Conservation (phyloP, 2,113 vertebrate species). For the Bagarius yarrelli region DNA sequence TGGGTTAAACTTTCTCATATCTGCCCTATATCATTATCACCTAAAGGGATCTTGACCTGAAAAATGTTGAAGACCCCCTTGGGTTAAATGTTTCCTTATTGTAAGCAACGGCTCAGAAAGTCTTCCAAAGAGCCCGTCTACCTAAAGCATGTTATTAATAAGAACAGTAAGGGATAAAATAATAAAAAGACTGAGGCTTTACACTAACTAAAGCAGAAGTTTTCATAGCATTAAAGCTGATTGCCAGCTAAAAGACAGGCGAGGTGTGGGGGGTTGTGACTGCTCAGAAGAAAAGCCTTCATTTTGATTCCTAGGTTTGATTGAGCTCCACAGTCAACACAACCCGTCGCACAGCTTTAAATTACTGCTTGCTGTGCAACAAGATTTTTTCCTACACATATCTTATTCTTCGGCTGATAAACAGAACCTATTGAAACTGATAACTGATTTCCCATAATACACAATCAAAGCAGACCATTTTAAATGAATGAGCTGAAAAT, state of each 20-base stretch:
- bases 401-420: constrained; percentile 5
- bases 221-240: constrained; percentile 10
- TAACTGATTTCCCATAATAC: constrained; percentile 21
- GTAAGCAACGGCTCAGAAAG: neutral
- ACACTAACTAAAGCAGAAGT: neutral
- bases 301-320: neutral
- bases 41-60: no score
- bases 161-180: constrained; percentile 19
- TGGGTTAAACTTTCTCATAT: no score
- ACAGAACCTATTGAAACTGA: neutral
- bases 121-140: constrained; percentile 9
- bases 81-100: neutral
- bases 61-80: no score
- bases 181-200: neutral
- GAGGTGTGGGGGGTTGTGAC: neutral
- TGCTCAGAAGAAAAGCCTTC: neutral
- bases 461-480: constrained; percentile 23
- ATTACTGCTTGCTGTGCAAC: neutral
- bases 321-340: constrained; percentile 20
- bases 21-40: no score
- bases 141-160: constrained; percentile 12
- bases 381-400: constrained; percentile 6
- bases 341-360: neutral
- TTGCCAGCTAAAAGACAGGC: neutral
- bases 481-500: constrained; percentile 13